Conservation (phyloP, 1,140 invertebrate genomes). For the Drosophila sproati region DNA sequence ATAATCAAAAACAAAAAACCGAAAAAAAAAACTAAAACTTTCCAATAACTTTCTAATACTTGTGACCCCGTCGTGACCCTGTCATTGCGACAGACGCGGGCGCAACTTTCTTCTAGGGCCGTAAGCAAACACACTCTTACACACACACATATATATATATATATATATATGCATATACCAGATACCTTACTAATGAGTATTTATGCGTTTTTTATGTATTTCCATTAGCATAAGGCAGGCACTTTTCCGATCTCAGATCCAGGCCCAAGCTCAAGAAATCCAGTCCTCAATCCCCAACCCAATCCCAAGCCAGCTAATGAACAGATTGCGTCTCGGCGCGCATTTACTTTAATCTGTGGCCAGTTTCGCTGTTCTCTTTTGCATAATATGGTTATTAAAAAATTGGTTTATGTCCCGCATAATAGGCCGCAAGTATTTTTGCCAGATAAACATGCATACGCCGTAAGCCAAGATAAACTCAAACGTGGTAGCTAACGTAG, state of each 20-base stretch:
- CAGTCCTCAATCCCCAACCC: background rate
- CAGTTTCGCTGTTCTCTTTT: constrained; percentile 36
- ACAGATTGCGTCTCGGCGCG: constrained; percentile 43
- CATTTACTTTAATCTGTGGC: constrained; percentile 33
- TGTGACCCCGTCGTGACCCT: constrained; percentile 57
- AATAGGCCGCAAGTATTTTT: constrained; percentile 67
- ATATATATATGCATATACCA: too few relatives aligned
- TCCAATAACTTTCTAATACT: constrained; percentile 70
- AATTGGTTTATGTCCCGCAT: constrained; percentile 76
- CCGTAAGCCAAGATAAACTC: background rate
- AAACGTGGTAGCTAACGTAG: constrained; percentile 7
- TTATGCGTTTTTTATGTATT: constrained; percentile 80
- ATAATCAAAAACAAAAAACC: constrained; percentile 34
- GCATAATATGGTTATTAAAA: constrained; percentile 81
- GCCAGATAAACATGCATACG: background rate
- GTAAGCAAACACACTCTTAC: constrained; percentile 1
- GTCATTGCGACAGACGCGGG: constrained; percentile 30
- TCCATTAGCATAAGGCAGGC: constrained; percentile 69
- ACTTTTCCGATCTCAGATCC: constrained; percentile 23
- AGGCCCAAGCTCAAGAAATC: background rate
- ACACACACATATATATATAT: background rate
- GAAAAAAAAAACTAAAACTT: constrained; percentile 41
- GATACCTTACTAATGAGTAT: constrained; percentile 66
- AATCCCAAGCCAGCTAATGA: constrained; percentile 56
- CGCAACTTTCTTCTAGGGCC: constrained; percentile 58